Evolutionary conservation across 2,888 invertebrate genomes (phyloP).

Genomic region (Alsophila aescularia): DNA sequence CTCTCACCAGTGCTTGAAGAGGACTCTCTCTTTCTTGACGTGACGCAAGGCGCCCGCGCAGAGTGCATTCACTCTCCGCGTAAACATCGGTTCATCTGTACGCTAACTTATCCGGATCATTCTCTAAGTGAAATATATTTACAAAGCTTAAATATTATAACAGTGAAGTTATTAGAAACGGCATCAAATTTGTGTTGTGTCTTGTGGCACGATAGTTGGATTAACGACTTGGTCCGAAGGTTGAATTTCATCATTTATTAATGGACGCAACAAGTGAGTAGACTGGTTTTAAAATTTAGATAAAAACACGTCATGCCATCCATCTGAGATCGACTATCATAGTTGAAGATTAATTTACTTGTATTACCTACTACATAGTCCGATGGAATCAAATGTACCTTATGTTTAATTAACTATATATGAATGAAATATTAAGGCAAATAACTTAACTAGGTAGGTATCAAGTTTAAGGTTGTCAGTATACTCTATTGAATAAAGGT

Average conservation of each 20-base stretch:
- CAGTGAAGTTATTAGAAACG: background rate
- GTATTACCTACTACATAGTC: too few relatives aligned
- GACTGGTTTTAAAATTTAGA: constrained; percentile 51
- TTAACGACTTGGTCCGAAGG: constrained; percentile 68
- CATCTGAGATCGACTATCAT: constrained; percentile 9
- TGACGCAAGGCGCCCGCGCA: constrained; percentile 63
- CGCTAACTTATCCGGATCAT: background rate
- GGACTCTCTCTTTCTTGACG: constrained; percentile 52
- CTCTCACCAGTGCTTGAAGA: constrained; percentile 33
- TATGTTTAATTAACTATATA: too few relatives aligned
- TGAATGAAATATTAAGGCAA: too few relatives aligned
- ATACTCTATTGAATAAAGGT: too few relatives aligned
- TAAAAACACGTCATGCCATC: constrained; percentile 29
- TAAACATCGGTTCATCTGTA: constrained; percentile 53
- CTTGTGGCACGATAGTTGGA: constrained; percentile 41
- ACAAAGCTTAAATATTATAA: background rate
- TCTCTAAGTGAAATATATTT: background rate
- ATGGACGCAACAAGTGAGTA: constrained; percentile 82
- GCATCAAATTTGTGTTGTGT: constrained; percentile 30
- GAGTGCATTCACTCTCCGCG: constrained; percentile 75
- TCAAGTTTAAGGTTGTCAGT: too few relatives aligned
- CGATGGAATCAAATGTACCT: too few relatives aligned
- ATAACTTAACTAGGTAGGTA: too few relatives aligned
- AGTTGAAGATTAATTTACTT: background rate
- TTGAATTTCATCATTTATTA: constrained; percentile 70